phyloP scores from a whole-genome alignment of 2,888 invertebrate species.

The Melieria crassipennis region DNA sequence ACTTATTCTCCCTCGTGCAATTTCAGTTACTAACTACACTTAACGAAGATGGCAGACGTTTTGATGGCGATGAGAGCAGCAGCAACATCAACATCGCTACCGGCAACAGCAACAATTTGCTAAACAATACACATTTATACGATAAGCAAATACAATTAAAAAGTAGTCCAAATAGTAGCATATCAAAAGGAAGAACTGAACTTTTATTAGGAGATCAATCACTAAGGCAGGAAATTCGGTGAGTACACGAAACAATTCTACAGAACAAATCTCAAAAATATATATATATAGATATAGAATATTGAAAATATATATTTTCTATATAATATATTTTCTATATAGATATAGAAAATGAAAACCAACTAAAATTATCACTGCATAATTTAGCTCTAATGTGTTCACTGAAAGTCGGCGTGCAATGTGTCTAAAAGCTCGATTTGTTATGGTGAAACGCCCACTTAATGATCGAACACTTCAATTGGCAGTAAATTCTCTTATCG shows the following conservation, averaged over 20 bases:
- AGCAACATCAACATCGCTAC: constrained; percentile 35
- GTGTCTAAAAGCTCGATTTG: no score
- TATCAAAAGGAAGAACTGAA: constrained; percentile 67
- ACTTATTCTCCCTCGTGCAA: constrained; percentile 9
- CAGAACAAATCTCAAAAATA: neutral
- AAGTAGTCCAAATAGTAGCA: constrained; percentile 65
- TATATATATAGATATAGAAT: no score
- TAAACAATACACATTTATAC: constrained; percentile 31
- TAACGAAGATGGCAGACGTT: constrained; percentile 57
- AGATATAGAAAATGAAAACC: no score
- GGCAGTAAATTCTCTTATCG: no score
- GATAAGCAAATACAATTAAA: constrained; percentile 47
- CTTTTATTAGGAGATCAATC: constrained; percentile 65
- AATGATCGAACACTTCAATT: no score
- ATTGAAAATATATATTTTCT: no score
- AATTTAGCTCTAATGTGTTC: no score
- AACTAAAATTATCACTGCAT: no score
- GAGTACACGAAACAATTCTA: constrained; percentile 41
- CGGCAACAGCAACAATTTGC: constrained; percentile 45
- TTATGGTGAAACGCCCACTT: no score
- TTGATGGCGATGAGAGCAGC: constrained; percentile 50
- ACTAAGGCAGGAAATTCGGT: constrained; percentile 63
- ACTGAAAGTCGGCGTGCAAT: no score
- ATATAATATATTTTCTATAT: no score
- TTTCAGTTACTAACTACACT: constrained; percentile 62